A percentile compares a stretch with the other conserved stretches of the same genome.
Evolutionary conservation across 2,113 vertebrate genomes (phyloP).

Genomic region (Mesocricetus auratus): DNA sequence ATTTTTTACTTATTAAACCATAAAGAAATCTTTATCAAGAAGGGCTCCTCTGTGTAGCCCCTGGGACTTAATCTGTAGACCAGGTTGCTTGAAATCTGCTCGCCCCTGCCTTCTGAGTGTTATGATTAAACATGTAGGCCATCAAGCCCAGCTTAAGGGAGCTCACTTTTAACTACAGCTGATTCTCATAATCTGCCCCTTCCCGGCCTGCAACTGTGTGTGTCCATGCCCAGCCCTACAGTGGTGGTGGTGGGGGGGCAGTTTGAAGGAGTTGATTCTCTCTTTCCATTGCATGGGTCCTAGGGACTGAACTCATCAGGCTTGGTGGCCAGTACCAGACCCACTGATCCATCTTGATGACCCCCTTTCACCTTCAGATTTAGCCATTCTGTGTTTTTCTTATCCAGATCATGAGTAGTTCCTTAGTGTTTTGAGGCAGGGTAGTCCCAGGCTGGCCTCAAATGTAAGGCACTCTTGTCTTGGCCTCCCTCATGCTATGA

Average conservation of each 20-base stretch:
- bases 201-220: not conserved
- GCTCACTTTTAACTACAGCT: not conserved
- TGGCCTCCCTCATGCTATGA: no score
- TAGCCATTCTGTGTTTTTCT: no score
- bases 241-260: not conserved
- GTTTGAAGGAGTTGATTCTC: not conserved
- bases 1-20: no score
- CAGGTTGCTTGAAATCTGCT: not conserved
- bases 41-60: not conserved
- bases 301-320: not conserved
- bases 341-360: not conserved
- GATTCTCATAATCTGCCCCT: conserved; percentile 17
- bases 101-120: not conserved
- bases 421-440: no score
- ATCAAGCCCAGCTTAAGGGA: not conserved
- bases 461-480: no score
- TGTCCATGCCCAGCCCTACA: not conserved
- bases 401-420: no score
- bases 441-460: no score
- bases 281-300: not conserved
- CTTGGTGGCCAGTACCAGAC: not conserved
- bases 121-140: not conserved
- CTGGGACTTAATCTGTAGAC: not conserved
- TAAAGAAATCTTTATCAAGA: not conserved
- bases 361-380: not conserved